Evolutionary conservation across 2,797 vertebrate genomes (phyloP).

Genomic region (Chrosomus eos): DNA sequence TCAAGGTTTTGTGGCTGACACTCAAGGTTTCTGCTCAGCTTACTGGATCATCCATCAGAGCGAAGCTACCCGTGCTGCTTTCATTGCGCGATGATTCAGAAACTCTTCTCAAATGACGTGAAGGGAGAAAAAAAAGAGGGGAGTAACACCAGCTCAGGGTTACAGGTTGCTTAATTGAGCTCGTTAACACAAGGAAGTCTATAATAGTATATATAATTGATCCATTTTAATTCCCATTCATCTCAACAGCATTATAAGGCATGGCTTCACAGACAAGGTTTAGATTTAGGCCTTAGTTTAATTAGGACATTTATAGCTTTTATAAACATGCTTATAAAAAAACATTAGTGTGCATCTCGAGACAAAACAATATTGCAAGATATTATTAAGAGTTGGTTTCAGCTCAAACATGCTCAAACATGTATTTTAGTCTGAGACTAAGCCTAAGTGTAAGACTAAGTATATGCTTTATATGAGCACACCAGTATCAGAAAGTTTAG

Average conservation of each 20-base stretch:
- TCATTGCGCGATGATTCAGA: conserved; percentile 11
- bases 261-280: no score
- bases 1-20: conserved; percentile 45
- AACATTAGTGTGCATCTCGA: no score
- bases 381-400: no score
- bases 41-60: conserved; percentile 43
- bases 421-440: no score
- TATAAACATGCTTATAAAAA: no score
- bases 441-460: no score
- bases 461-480: no score
- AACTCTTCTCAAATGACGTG: conserved; percentile 16
- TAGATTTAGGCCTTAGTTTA: no score
- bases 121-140: neutral
- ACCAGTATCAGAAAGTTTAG: no score
- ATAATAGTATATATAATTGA: neutral
- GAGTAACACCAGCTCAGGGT: neutral
- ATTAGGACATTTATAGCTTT: no score
- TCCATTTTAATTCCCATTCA: neutral
- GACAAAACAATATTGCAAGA: no score
- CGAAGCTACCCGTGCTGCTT: conserved; percentile 13
- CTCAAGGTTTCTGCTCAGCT: conserved; percentile 40
- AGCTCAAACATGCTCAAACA: no score
- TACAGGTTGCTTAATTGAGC: neutral
- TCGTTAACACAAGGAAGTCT: neutral
- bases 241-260: neutral